phyloP scores from a whole-genome alignment of 2,113 vertebrate species.

The Oryzias woworae region DNA sequence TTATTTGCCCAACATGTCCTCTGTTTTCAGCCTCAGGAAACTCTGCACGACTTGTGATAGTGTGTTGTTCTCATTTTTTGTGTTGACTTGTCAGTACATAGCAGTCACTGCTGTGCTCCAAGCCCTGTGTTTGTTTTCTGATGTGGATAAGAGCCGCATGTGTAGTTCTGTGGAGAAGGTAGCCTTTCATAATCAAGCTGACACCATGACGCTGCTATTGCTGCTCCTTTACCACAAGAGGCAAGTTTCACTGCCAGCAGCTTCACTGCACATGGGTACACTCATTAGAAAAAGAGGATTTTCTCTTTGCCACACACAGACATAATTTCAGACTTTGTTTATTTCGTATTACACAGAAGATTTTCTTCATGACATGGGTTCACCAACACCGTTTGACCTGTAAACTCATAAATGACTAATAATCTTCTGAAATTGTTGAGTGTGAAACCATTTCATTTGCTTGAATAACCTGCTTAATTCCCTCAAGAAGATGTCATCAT shows the following conservation, averaged over 20 bases:
- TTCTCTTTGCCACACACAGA: slow-evolving; percentile 6
- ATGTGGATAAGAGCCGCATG: slow-evolving; percentile 31
- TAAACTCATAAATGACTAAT: slow-evolving; percentile 28
- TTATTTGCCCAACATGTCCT: too few relatives aligned
- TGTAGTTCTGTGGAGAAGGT: slow-evolving; percentile 13
- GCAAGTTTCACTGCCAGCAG: slow-evolving; percentile 4
- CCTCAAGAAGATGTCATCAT: slow-evolving; percentile 3
- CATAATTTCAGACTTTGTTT: background rate
- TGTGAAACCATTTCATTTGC: slow-evolving; percentile 6
- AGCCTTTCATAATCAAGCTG: slow-evolving; percentile 18
- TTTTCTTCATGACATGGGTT: background rate
- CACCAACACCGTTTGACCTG: slow-evolving; percentile 1
- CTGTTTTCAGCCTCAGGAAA: too few relatives aligned
- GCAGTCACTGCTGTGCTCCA: too few relatives aligned
- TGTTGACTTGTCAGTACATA: too few relatives aligned
- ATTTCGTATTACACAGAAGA: background rate
- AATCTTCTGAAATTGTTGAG: slow-evolving; percentile 19
- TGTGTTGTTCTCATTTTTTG: too few relatives aligned
- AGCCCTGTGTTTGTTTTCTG: too few relatives aligned
- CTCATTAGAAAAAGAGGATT: slow-evolving; percentile 21
- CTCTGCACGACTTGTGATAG: too few relatives aligned
- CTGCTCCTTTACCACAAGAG: slow-evolving; percentile 10
- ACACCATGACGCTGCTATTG: slow-evolving; percentile 6
- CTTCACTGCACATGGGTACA: slow-evolving; percentile 18
- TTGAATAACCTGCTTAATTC: slow-evolving; percentile 33